Evolutionary conservation across 2,113 vertebrate genomes (phyloP).

Genomic region (Rhadina sibilatrix): DNA sequence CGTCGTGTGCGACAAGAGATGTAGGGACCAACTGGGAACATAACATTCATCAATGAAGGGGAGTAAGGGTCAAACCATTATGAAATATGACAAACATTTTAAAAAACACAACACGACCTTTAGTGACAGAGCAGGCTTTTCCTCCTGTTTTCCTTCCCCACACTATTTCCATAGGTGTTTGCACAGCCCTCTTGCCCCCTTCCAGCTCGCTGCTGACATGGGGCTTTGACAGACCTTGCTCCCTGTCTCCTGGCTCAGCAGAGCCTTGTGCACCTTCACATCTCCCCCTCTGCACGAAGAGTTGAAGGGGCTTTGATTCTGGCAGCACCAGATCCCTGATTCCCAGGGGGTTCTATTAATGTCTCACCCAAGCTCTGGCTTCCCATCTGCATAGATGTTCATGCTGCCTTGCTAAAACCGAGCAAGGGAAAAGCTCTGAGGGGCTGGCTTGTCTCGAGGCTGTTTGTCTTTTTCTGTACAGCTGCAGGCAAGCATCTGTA

Average conservation of each 20-base stretch:
- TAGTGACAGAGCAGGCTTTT: background rate
- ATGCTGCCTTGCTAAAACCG: background rate
- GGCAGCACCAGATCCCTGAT: background rate
- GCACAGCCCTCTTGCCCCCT: background rate
- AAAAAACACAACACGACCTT: too few relatives aligned
- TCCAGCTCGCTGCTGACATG: fast-evolving
- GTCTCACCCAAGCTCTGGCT: background rate
- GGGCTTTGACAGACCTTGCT: background rate
- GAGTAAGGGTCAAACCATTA: too few relatives aligned
- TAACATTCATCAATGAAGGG: too few relatives aligned
- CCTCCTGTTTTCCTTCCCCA: background rate
- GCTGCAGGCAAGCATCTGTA: conserved; percentile 35
- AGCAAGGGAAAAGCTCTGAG: conserved; percentile 35
- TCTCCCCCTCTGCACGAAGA: fast-evolving
- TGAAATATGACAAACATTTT: too few relatives aligned
- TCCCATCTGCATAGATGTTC: background rate
- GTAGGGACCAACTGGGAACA: too few relatives aligned
- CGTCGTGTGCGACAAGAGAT: too few relatives aligned
- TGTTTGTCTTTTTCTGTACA: conserved; percentile 57
- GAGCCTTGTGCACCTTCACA: background rate
- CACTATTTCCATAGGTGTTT: background rate
- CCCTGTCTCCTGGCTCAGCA: background rate
- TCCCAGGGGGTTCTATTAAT: background rate
- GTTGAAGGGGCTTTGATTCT: background rate
- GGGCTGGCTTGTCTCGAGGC: conserved; percentile 44